These are phyloP conservation scores for Aphodius sticticus DNA, from an alignment of 2,888 invertebrate genomes.

Conservation along the genomic window DNA sequence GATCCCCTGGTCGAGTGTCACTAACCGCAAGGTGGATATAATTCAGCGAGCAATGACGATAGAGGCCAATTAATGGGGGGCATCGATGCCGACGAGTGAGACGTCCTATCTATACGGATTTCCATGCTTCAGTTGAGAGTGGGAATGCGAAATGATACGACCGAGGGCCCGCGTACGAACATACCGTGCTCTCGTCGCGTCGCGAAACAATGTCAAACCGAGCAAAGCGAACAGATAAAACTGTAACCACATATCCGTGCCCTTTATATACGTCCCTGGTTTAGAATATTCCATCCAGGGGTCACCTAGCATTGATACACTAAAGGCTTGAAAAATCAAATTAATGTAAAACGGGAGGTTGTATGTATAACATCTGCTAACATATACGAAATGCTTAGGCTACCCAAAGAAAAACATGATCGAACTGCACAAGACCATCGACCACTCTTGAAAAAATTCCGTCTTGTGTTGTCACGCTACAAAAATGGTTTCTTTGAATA, in stretches of 20 bases:
- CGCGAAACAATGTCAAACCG: background rate
- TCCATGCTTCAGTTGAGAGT: constrained; percentile 18
- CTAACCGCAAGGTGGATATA: constrained; percentile 25
- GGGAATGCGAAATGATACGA: constrained; percentile 20
- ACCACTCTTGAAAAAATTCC: too few relatives aligned
- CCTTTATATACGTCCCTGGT: background rate
- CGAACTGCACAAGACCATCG: too few relatives aligned
- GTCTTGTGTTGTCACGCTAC: too few relatives aligned
- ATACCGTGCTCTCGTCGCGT: background rate
- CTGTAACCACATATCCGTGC: background rate
- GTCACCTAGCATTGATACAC: too few relatives aligned
- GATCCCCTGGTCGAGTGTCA: constrained; percentile 14
- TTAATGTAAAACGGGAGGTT: too few relatives aligned
- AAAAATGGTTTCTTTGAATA: too few relatives aligned
- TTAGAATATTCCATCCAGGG: too few relatives aligned
- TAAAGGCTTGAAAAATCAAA: too few relatives aligned
- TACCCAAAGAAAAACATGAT: too few relatives aligned
- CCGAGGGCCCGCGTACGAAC: constrained; percentile 7
- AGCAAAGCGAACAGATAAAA: background rate
- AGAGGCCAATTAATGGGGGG: constrained; percentile 17
- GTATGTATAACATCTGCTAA: too few relatives aligned
- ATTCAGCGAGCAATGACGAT: constrained; percentile 22
- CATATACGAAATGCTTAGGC: too few relatives aligned
- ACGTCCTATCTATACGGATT: constrained; percentile 12
- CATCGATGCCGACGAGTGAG: constrained; percentile 8